Conservation (phyloP, 2,888 invertebrate species). For the Ochropleura plecta region DNA sequence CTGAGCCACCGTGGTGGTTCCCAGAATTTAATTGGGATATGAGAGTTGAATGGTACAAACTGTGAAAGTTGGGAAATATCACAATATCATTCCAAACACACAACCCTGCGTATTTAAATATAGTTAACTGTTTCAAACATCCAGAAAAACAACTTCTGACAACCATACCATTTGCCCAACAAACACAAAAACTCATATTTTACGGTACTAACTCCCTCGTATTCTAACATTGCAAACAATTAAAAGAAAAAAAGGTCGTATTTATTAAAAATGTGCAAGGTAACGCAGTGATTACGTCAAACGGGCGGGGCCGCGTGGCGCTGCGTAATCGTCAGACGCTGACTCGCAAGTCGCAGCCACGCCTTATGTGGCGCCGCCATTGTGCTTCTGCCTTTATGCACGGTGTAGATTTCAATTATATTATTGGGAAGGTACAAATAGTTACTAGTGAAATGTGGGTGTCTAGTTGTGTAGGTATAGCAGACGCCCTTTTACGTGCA, state of each 20-base stretch:
- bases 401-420: slow-evolving; percentile 50
- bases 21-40: background rate
- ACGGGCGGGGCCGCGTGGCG: slow-evolving; percentile 75
- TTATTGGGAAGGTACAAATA: slow-evolving; percentile 29
- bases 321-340: slow-evolving; percentile 82
- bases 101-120: background rate
- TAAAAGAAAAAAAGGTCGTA: slow-evolving; percentile 69
- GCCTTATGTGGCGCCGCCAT: slow-evolving; percentile 65
- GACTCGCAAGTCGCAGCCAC: slow-evolving; percentile 81
- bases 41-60: background rate
- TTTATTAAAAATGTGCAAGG: slow-evolving; percentile 84
- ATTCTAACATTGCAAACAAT: slow-evolving; percentile 54
- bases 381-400: slow-evolving; percentile 40
- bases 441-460: background rate
- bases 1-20: background rate
- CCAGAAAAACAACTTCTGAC: background rate
- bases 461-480: background rate
- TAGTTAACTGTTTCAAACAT: background rate
- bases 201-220: background rate
- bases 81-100: background rate
- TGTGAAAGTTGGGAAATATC: background rate
- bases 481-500: background rate
- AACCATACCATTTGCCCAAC: background rate
- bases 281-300: slow-evolving; percentile 76
- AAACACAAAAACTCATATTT: slow-evolving; percentile 18